Percentiles rank a stretch among this genome's conserved stretches.
Conservation (phyloP, 2,113 vertebrate genomes). For the Bombycilla garrulus region DNA sequence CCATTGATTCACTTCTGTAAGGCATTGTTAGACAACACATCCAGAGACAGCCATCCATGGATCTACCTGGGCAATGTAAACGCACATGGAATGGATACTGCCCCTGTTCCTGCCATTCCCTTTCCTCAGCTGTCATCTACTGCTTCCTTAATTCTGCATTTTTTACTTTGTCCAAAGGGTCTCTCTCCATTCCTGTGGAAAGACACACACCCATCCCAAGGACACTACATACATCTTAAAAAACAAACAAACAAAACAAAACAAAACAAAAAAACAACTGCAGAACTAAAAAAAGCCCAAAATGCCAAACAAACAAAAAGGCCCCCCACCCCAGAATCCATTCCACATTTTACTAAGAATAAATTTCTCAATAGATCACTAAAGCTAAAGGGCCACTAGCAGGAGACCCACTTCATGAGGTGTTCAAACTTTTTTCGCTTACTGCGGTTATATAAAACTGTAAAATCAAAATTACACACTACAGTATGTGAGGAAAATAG, state of each 20-base stretch:
- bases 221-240: not conserved
- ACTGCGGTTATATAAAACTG: not conserved
- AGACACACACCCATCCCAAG: accelerated
- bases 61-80: not conserved
- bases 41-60: not conserved
- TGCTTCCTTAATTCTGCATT: not conserved
- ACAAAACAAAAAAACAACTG: no score
- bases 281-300: not conserved
- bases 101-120: not conserved
- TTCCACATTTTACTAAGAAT: not conserved
- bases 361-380: not conserved
- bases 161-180: not conserved
- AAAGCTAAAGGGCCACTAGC: not conserved
- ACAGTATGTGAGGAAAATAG: constrained; percentile 35
- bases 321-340: not conserved
- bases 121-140: not conserved
- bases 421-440: not conserved
- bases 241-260: not conserved
- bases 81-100: not conserved
- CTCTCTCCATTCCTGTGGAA: not conserved
- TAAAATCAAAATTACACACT: constrained; percentile 44
- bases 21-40: accelerated
- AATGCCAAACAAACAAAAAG: accelerated
- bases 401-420: not conserved
- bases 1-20: accelerated